phyloP scores from a whole-genome alignment of 1,140 invertebrate species.

The Marisa cornuarietis region DNA sequence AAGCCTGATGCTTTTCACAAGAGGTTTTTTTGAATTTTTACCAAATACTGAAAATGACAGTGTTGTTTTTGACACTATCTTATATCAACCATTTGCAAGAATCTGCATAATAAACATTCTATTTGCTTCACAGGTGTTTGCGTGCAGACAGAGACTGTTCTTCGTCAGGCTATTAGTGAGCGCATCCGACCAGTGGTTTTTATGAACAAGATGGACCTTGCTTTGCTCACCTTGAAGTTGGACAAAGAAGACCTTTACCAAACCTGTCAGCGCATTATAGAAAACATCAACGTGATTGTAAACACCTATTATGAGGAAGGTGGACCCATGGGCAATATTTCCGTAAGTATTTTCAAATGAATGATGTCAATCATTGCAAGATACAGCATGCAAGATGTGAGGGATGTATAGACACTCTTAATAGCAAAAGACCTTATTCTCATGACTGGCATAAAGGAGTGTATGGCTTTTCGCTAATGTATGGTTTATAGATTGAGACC shows the following conservation, averaged over 20 bases:
- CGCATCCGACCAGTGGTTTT: constrained; percentile 99
- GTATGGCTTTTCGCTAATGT: too few species aligned
- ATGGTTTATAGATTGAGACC: too few species aligned
- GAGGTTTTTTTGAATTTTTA: too few species aligned
- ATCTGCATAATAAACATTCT: background rate
- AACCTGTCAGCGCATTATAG: constrained; percentile 99
- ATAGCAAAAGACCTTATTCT: too few species aligned
- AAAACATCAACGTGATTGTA: constrained; percentile 99
- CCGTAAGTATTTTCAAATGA: constrained; percentile 36
- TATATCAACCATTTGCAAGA: too few species aligned
- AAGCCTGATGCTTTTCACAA: too few species aligned
- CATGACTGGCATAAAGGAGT: too few species aligned
- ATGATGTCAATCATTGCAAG: too few species aligned
- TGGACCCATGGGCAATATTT: constrained; percentile 95
- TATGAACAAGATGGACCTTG: constrained; percentile 99
- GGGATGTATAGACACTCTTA: too few species aligned
- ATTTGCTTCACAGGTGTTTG: constrained; percentile 84
- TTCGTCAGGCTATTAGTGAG: constrained; percentile 98
- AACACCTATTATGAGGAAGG: constrained; percentile 97
- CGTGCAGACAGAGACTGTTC: constrained; percentile 98
- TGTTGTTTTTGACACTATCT: too few species aligned
- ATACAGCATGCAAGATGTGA: too few species aligned
- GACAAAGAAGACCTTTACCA: constrained; percentile 96
- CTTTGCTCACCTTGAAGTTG: constrained; percentile 92
- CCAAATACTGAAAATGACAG: too few species aligned